These are phyloP conservation scores for Hippocampus guttulatus DNA, from an alignment of 2,113 vertebrate species.

Conservation along the genomic window DNA sequence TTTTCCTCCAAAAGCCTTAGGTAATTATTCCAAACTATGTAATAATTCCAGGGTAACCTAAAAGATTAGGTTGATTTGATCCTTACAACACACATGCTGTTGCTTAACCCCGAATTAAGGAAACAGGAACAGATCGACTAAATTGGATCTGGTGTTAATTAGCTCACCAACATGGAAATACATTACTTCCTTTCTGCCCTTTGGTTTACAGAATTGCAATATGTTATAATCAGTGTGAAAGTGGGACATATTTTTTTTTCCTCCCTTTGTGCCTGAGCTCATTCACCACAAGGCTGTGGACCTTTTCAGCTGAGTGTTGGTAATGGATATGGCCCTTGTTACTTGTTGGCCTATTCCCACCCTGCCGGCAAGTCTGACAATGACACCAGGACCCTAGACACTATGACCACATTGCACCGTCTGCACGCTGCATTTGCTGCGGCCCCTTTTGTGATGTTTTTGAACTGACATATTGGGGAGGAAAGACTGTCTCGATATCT, in stretches of 20 bases:
- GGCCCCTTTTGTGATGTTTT: slow-evolving; percentile 49
- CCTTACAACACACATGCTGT: slow-evolving; percentile 9
- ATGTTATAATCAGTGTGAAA: slow-evolving; percentile 58
- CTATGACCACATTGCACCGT: slow-evolving; percentile 38
- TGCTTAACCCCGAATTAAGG: slow-evolving; percentile 26
- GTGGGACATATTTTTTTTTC: slow-evolving; percentile 50
- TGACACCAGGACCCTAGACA: slow-evolving; percentile 40
- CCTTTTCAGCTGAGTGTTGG: slow-evolving; percentile 34
- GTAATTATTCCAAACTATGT: not conserved
- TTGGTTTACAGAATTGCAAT: slow-evolving; percentile 52
- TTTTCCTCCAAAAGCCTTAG: not conserved
- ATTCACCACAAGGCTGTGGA: slow-evolving; percentile 50
- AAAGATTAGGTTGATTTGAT: slow-evolving; percentile 16
- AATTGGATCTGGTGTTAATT: slow-evolving; percentile 57
- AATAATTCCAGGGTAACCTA: slow-evolving; percentile 1
- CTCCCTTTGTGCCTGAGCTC: slow-evolving; percentile 13
- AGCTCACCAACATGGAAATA: slow-evolving; percentile 33
- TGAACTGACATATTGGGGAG: slow-evolving; percentile 55
- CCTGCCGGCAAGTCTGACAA: slow-evolving; percentile 41
- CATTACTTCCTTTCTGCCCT: slow-evolving; percentile 54
- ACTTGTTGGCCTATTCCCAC: slow-evolving; percentile 46
- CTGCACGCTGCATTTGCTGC: slow-evolving; percentile 37
- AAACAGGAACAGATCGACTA: slow-evolving; percentile 29
- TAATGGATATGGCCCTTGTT: slow-evolving; percentile 28
- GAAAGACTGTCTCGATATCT: slow-evolving; percentile 60